A percentile compares a stretch with the other conserved stretches of the same genome.
Evolutionary conservation across 2,797 vertebrate genomes (phyloP).

Genomic region (Geotrypetes seraphini): DNA sequence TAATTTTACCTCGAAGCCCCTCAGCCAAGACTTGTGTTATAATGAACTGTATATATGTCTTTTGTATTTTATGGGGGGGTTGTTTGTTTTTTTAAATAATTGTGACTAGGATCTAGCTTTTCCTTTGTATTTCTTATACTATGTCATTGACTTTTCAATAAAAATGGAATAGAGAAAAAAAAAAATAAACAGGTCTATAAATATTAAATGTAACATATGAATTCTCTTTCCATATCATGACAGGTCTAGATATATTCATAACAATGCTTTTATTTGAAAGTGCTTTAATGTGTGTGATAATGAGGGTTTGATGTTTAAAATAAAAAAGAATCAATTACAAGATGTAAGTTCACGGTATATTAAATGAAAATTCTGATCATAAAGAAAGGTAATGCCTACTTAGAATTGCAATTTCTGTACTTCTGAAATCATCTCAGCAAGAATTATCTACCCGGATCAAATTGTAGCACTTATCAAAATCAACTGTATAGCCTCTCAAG

Average conservation of each 20-base stretch:
- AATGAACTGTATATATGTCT: no score
- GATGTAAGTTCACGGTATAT: slow-evolving; percentile 59
- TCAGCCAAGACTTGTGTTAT: no score
- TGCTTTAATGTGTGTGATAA: slow-evolving; percentile 45
- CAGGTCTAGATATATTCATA: slow-evolving; percentile 46
- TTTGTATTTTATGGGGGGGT: no score
- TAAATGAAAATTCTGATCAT: slow-evolving; percentile 66
- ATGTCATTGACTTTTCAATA: no score
- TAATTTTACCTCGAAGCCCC: no score
- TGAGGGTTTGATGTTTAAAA: slow-evolving; percentile 2
- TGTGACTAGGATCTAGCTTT: no score
- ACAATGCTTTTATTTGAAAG: slow-evolving; percentile 51
- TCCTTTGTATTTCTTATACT: no score
- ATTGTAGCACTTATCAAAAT: slow-evolving; percentile 81
- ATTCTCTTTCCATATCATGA: no score
- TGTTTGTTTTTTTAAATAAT: no score
- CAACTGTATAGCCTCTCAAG: slow-evolving; percentile 85
- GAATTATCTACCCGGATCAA: slow-evolving; percentile 88
- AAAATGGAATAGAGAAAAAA: no score
- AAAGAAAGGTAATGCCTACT: slow-evolving; percentile 74
- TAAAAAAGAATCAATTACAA: slow-evolving; percentile 55
- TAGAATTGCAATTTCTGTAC: slow-evolving; percentile 96
- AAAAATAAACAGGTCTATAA: no score
- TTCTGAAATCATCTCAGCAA: slow-evolving; percentile 96
- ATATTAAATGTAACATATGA: slow-evolving; percentile 6